Evolutionary conservation across 2,888 invertebrate genomes (phyloP).

Genomic region (Mantis religiosa): DNA sequence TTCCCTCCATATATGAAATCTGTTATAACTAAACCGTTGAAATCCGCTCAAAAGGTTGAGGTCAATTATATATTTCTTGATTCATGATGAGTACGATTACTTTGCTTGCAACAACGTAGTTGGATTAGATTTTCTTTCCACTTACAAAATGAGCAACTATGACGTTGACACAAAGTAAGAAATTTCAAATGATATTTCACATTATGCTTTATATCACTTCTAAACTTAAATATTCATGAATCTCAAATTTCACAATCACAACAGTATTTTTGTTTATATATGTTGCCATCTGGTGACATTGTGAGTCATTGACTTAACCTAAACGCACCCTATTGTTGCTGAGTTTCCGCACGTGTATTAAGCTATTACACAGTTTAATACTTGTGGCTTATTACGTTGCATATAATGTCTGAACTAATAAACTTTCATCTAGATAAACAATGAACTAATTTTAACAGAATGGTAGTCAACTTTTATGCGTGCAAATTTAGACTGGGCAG

Average conservation of each 20-base stretch:
- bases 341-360: neutral
- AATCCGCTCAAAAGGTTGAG: neutral
- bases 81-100: neutral
- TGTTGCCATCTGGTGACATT: neutral
- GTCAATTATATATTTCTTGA: neutral
- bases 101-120: neutral
- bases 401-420: neutral
- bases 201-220: no score
- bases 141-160: neutral
- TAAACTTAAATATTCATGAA: neutral
- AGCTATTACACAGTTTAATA: no score
- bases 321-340: neutral
- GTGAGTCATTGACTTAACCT: neutral
- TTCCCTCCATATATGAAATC: slow-evolving; percentile 7
- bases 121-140: neutral
- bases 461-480: no score
- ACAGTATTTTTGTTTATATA: neutral
- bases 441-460: no score
- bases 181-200: neutral
- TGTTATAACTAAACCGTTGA: neutral
- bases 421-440: no score
- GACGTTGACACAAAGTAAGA: neutral
- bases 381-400: no score
- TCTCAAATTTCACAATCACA: neutral
- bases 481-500: no score